These are phyloP conservation scores for Entomobrya proxima DNA, from an alignment of 2,888 invertebrate species.

Conservation along the genomic window DNA sequence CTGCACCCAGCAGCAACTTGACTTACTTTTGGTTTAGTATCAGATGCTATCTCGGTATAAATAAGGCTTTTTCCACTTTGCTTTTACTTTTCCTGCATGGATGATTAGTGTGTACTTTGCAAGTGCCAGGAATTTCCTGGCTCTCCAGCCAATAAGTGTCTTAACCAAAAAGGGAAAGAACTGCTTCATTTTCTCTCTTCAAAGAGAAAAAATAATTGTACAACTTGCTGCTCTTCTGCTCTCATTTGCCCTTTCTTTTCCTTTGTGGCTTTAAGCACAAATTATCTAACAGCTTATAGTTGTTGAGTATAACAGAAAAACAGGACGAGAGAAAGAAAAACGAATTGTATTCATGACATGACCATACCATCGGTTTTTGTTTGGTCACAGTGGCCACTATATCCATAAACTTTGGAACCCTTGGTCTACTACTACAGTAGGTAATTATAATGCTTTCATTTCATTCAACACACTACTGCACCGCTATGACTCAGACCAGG, in stretches of 20 bases:
- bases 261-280: constrained; percentile 4
- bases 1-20: constrained; percentile 2
- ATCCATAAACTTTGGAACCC: background rate
- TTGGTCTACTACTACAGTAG: background rate
- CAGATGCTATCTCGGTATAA: too few species aligned
- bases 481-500: too few species aligned
- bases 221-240: constrained; percentile 1
- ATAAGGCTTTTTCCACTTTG: background rate
- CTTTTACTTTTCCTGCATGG: constrained; percentile 19
- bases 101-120: constrained; percentile 58
- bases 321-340: background rate
- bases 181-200: constrained; percentile 38
- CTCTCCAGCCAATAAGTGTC: constrained; percentile 60
- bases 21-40: too few species aligned
- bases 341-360: constrained; percentile 55
- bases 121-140: constrained; percentile 67
- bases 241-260: background rate
- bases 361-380: constrained; percentile 27
- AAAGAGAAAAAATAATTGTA: background rate
- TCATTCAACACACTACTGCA: too few species aligned
- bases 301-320: background rate
- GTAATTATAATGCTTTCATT: background rate
- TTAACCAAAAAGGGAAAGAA: constrained; percentile 44
- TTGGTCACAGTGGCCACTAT: constrained; percentile 21
- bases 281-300: background rate